Conservation (phyloP, 2,888 invertebrate species). For the Sympetrum striolatum region DNA sequence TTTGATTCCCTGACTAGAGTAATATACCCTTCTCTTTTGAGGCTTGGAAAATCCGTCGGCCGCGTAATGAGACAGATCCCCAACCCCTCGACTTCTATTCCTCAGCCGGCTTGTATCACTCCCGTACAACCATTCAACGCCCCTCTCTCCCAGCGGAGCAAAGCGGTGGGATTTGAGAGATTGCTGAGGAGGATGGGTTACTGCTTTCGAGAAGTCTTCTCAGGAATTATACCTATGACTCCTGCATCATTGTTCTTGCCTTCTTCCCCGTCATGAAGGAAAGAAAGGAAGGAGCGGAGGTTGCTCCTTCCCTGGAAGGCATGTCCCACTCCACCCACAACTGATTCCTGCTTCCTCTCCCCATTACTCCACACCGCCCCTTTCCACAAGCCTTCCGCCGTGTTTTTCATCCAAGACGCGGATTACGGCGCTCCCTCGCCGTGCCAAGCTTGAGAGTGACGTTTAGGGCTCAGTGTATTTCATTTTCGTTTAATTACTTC, state of each 20-base stretch:
- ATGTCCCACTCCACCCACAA: background rate
- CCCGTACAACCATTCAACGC: background rate
- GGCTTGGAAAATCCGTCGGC: background rate
- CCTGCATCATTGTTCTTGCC: background rate
- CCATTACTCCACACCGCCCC: background rate
- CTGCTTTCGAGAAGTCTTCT: background rate
- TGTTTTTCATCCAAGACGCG: background rate
- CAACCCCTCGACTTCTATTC: background rate
- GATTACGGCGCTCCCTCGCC: background rate
- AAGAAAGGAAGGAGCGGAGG: background rate
- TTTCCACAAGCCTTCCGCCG: background rate
- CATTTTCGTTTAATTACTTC: constrained; percentile 44
- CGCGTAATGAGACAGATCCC: background rate
- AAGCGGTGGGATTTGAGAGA: too few species aligned
- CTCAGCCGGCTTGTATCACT: background rate
- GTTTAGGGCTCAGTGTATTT: constrained; percentile 33
- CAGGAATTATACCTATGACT: background rate
- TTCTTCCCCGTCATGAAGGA: background rate
- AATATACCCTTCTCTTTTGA: background rate
- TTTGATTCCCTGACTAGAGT: background rate
- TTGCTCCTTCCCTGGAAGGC: background rate
- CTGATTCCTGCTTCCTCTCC: background rate
- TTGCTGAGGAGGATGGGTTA: background rate
- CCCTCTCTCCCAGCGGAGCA: background rate
- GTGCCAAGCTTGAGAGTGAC: constrained; percentile 19